Base-by-base conservation (phyloP, 2,113 vertebrate genomes). In the Lepisosteus osseus region DNA sequence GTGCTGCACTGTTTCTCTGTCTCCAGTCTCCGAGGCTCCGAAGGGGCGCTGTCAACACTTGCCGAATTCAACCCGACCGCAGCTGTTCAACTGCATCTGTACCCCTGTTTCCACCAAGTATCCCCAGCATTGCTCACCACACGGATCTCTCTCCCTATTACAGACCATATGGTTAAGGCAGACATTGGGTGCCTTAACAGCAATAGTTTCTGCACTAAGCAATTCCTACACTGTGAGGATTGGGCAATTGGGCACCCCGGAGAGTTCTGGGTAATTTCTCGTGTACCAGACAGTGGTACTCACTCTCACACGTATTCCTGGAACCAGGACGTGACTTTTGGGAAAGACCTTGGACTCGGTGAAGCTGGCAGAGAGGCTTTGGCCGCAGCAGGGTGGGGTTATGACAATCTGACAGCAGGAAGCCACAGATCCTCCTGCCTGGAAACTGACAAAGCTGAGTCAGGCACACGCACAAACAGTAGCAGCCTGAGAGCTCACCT, bases 141-240 rank as follows among this genome's bases (percentile, higher is more conserved):
- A 61, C 2, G 43, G 67, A 29, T 45, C 15, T 62, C 73, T 65
- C 4, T 55, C 44, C 14, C 9, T 15, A 59, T 51, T 51, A 5
- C 14, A 13, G 57, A 59, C 61, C 43, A 63, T n/a, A 42, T 57
- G 54, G 1, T 65, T 63, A 55, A 61, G 68, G 67, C 69, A 29
- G 67, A 3, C 1, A 41, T 67, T 74, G 43, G 45, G 79, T 86
- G 82, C 84, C 85, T 85, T 86, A 41, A 40, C 63, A 55, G 73
- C 66, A 56, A 44, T 54, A 75, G 5, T 9, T 51, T 9, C 47
- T 51, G 5, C 9, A 51, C 47, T 51, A 51, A 5, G 9, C 47
- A 51, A 51, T 51, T 2, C 5, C 47, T 51, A 51, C 5, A 9
- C 47, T 51, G 9, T 51, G 47, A 51, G 5, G 5, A 9, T 2